phyloP scores from a whole-genome alignment of 2,113 vertebrate genomes.

The Connochaetes taurinus region DNA sequence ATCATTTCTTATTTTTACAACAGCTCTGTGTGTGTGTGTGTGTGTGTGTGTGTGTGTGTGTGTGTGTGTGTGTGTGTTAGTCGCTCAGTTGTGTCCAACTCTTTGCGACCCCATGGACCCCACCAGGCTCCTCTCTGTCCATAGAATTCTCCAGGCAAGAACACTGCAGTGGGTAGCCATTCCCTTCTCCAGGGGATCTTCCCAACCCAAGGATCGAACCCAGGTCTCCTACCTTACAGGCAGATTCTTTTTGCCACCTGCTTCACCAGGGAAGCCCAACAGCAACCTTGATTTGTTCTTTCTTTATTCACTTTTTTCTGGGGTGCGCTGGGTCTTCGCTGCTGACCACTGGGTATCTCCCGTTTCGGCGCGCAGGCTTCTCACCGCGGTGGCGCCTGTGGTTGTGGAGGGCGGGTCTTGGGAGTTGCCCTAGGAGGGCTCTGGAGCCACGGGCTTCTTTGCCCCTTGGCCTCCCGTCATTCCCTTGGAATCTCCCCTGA shows the following conservation, averaged over 20 bases:
- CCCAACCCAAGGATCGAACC: background rate
- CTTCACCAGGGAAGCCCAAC: background rate
- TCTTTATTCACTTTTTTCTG: background rate
- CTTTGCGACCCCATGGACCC: background rate
- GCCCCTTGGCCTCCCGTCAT: background rate
- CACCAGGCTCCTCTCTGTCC: background rate
- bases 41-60: background rate
- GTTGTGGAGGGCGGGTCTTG: background rate
- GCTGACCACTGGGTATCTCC: background rate
- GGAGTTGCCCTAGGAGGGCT: background rate
- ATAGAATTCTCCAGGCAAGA: background rate
- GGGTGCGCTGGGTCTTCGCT: background rate
- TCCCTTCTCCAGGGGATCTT: background rate
- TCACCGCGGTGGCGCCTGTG: rapidly evolving
- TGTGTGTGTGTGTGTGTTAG: background rate
- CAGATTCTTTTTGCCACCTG: background rate
- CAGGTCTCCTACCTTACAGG: background rate
- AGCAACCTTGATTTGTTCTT: background rate
- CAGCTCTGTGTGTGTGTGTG: background rate
- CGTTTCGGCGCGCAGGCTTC: rapidly evolving
- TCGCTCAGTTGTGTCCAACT: background rate
- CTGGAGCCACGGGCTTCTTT: background rate
- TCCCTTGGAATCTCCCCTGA: background rate
- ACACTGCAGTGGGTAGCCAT: background rate
- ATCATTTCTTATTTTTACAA: background rate